A percentile compares a stretch with the other conserved stretches of the same genome.
These are phyloP conservation scores for Hirtodrosophila confusa DNA, from an alignment of 2,888 invertebrate species.

Conservation along the genomic window DNA sequence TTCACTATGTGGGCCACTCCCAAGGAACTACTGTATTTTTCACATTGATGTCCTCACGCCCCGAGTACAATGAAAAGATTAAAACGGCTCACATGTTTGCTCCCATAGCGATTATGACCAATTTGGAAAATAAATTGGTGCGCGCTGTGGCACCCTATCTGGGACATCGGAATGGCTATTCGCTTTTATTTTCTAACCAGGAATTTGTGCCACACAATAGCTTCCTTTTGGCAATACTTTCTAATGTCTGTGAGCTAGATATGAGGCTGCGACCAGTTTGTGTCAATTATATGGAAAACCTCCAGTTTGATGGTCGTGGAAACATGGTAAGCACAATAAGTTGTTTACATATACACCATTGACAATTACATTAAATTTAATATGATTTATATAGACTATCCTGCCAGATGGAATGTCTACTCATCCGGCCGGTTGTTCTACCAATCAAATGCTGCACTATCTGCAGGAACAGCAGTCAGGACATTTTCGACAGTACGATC, in stretches of 20 bases:
- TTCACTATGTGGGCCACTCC: conserved; percentile 81
- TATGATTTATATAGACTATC: conserved; percentile 51
- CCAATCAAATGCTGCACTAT: conserved; percentile 76
- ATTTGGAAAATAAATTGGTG: conserved; percentile 84
- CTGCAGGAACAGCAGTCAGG: conserved; percentile 69
- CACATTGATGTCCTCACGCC: conserved; percentile 65
- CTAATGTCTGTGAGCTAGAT: conserved; percentile 83
- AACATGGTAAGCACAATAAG: conserved; percentile 51
- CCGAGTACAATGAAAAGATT: conserved; percentile 77
- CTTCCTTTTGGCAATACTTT: conserved; percentile 84
- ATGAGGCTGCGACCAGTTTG: conserved; percentile 84
- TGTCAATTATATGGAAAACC: conserved; percentile 85
- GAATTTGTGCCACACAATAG: conserved; percentile 87
- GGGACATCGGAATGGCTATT: conserved; percentile 50
- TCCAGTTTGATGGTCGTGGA: conserved; percentile 78
- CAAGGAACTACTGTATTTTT: conserved; percentile 79
- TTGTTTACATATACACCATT: too few relatives aligned
- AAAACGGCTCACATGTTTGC: conserved; percentile 79
- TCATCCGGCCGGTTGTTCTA: conserved; percentile 73
- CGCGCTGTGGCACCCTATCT: conserved; percentile 82
- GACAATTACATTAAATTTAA: too few relatives aligned
- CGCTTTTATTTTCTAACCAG: conserved; percentile 67
- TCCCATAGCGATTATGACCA: conserved; percentile 84
- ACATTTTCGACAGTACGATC: conserved; percentile 68
- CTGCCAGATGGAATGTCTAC: conserved; percentile 44